phyloP scores from a whole-genome alignment of 1,140 invertebrate genomes.

The Drosophila kikkawai region DNA sequence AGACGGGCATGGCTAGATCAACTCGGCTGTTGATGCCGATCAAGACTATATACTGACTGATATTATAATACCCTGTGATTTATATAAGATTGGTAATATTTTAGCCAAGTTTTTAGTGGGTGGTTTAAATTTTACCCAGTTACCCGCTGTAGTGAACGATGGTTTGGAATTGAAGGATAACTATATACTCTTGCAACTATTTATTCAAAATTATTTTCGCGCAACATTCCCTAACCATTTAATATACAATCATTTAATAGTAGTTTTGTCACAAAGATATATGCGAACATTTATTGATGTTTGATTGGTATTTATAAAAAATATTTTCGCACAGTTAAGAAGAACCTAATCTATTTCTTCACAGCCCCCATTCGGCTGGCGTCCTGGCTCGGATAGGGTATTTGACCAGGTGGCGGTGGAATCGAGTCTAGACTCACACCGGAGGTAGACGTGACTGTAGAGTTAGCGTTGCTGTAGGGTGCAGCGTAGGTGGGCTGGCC shows the following conservation, averaged over 20 bases:
- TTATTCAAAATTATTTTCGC: not conserved
- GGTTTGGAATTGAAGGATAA: not conserved
- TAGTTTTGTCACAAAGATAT: not conserved
- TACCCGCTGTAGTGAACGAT: not conserved
- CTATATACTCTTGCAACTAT: not conserved
- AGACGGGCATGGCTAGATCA: too few relatives aligned
- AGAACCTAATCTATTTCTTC: constrained; percentile 57
- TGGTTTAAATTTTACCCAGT: not conserved
- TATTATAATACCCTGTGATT: too few relatives aligned
- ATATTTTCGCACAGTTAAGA: not conserved
- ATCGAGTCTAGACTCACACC: constrained; percentile 81
- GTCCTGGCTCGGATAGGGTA: constrained; percentile 98
- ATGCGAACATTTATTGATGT: constrained; percentile 3
- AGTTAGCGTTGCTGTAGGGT: constrained; percentile 62
- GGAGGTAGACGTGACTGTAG: constrained; percentile 46
- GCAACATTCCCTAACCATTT: not conserved
- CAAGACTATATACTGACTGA: too few relatives aligned
- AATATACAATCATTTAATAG: not conserved
- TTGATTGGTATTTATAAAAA: constrained; percentile 19
- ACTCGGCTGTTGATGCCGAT: too few relatives aligned
- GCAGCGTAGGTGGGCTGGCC: constrained; percentile 86
- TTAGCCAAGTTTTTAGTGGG: too few relatives aligned
- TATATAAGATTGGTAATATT: too few relatives aligned
- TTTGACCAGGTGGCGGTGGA: constrained; percentile 86
- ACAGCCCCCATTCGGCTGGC: constrained; percentile 93